These are phyloP conservation scores for Electrophaes corylata DNA, from an alignment of 2,888 invertebrate genomes.

Conservation along the genomic window DNA sequence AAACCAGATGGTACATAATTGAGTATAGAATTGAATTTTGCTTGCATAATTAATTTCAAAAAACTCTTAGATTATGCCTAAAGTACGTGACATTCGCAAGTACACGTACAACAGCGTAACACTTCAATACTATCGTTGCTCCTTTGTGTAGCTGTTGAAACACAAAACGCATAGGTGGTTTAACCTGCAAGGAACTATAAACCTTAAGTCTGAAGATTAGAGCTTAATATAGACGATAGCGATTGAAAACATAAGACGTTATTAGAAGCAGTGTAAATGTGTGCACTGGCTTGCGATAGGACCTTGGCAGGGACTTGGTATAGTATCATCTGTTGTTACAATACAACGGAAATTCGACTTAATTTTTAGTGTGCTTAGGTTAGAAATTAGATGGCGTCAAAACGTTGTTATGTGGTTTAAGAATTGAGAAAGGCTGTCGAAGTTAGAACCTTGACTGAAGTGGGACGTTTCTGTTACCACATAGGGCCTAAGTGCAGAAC, in stretches of 20 bases:
- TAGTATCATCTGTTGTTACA: conserved; percentile 63
- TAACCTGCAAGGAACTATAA: conserved; percentile 16
- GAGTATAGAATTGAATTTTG: conserved; percentile 39
- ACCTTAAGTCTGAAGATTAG: conserved; percentile 31
- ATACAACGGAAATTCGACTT: conserved; percentile 36
- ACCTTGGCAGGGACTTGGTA: conserved; percentile 72
- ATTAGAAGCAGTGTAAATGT: conserved; percentile 53
- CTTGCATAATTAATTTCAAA: conserved; percentile 42
- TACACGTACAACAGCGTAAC: conserved; percentile 69
- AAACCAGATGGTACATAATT: conserved; percentile 36
- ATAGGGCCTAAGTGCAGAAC: conserved; percentile 75
- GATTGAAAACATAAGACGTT: conserved; percentile 49
- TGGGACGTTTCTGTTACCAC: conserved; percentile 77
- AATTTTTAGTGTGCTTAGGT: conserved; percentile 17
- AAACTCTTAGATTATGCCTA: conserved; percentile 57
- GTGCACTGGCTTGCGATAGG: conserved; percentile 69
- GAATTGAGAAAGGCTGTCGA: conserved; percentile 44
- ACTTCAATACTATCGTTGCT: conserved; percentile 63
- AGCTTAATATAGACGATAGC: conserved; percentile 36
- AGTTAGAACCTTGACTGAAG: conserved; percentile 80
- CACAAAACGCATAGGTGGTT: conserved; percentile 42
- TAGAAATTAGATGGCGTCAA: conserved; percentile 28
- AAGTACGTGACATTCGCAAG: conserved; percentile 68
- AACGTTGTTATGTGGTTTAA: conserved; percentile 46
- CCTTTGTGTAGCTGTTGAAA: conserved; percentile 54